phyloP scores from a whole-genome alignment of 1,140 invertebrate genomes.

The Bacillus rossius region DNA sequence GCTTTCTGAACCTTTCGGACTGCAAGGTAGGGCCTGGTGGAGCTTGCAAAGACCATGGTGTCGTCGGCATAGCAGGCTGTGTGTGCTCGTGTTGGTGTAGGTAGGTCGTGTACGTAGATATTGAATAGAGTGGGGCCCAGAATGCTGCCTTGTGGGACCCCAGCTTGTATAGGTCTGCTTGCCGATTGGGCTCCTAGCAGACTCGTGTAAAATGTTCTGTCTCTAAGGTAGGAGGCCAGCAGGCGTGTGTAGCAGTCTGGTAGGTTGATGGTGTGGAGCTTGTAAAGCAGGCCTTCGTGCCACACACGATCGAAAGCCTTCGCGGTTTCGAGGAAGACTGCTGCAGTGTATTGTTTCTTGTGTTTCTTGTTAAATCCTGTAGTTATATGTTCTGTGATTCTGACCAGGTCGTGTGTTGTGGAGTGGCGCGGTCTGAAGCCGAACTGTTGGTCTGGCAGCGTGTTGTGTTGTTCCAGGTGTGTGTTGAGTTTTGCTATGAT shows the following conservation, averaged over 20 bases:
- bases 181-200: not conserved
- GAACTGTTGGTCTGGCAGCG: conserved; percentile 2
- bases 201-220: not conserved
- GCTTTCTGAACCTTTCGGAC: not conserved
- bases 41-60: not conserved
- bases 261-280: not conserved
- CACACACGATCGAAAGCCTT: conserved; percentile 37
- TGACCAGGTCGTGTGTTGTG: conserved; percentile 6
- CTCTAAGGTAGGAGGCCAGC: not conserved
- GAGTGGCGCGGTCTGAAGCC: conserved; percentile 2
- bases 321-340: conserved; percentile 31
- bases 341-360: conserved; percentile 29
- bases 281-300: conserved; percentile 24
- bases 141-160: conserved; percentile 11
- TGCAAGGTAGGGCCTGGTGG: not conserved
- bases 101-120: conserved; percentile 16
- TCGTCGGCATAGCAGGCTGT: conserved; percentile 14
- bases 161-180: not conserved
- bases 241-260: not conserved
- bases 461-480: conserved; percentile 1
- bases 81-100: not conserved
- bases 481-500: not conserved
- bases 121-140: conserved; percentile 15
- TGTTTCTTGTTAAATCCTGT: conserved; percentile 26
- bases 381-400: conserved; percentile 22